A percentile compares a stretch with the other conserved stretches of the same genome.
Evolutionary conservation across 2,888 invertebrate genomes (phyloP).

Genomic region (Anorthoa munda): DNA sequence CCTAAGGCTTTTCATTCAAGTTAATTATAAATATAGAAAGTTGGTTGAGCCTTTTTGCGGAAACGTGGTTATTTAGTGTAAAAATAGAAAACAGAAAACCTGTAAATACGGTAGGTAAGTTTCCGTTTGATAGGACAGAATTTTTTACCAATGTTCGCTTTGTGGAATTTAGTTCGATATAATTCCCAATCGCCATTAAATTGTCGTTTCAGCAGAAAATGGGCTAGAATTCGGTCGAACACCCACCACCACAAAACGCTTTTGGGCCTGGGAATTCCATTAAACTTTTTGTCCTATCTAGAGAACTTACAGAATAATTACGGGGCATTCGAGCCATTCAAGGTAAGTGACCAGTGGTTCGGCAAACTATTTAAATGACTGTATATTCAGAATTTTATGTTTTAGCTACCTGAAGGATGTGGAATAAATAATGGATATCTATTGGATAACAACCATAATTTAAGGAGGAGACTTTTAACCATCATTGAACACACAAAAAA

Average conservation of each 20-base stretch:
- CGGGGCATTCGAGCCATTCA: constrained; percentile 39
- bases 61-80: no score
- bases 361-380: constrained; percentile 19
- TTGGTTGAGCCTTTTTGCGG: no score
- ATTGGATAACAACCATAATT: no score
- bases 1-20: no score
- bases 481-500: no score
- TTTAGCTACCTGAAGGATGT: background rate
- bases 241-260: constrained; percentile 55
- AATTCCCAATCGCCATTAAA: constrained; percentile 32
- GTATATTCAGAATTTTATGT: background rate
- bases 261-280: constrained; percentile 56
- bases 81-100: no score
- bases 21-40: no score
- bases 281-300: constrained; percentile 59
- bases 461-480: no score
- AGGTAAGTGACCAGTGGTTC: constrained; percentile 30
- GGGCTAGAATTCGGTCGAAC: constrained; percentile 46
- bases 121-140: background rate
- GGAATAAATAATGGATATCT: no score
- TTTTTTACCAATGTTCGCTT: background rate
- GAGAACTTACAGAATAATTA: constrained; percentile 51
- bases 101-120: no score
- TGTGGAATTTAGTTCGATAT: constrained; percentile 2
- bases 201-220: constrained; percentile 37